Percentiles rank a stretch among this genome's conserved stretches.
Evolutionary conservation across 2,888 invertebrate genomes (phyloP).

Genomic region (Epirrhoe alternata): DNA sequence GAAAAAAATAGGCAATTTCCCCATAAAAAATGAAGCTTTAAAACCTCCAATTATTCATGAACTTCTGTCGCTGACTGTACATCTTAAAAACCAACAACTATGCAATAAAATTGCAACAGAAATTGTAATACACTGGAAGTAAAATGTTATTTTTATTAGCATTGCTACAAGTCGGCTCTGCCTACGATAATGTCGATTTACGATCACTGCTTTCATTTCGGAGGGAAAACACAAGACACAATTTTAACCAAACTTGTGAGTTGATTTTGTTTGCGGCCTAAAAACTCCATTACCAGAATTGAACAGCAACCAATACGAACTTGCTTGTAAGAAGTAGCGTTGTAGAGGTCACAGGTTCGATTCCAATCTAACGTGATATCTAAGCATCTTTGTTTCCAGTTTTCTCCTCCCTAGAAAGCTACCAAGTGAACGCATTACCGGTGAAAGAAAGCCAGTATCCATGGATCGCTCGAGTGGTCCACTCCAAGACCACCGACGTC

Average conservation of each 20-base stretch:
- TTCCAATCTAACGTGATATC: too few species aligned
- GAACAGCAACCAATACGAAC: not conserved
- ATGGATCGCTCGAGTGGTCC: slow-evolving; percentile 68
- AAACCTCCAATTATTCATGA: too few species aligned
- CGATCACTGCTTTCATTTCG: slow-evolving; percentile 13
- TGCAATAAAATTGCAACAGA: slow-evolving; percentile 6
- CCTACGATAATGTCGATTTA: slow-evolving; percentile 18
- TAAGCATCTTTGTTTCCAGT: slow-evolving; percentile 46
- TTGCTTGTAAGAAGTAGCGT: not conserved
- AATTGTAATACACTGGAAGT: slow-evolving; percentile 19
- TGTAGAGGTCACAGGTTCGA: not conserved
- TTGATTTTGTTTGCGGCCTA: too few species aligned
- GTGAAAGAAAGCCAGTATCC: slow-evolving; percentile 50
- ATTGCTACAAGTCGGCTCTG: slow-evolving; percentile 12
- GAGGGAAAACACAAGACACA: slow-evolving; percentile 24
- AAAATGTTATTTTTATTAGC: slow-evolving; percentile 31
- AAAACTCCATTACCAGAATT: too few species aligned
- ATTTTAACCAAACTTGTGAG: slow-evolving; percentile 52
- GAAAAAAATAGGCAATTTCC: too few species aligned
- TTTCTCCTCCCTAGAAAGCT: slow-evolving; percentile 55
- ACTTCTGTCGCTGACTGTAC: too few species aligned
- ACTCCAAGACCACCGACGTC: slow-evolving; percentile 46
- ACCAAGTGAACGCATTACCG: slow-evolving; percentile 50
- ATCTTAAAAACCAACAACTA: too few species aligned
- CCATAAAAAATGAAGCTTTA: too few species aligned